Evolutionary conservation across 2,888 invertebrate genomes (phyloP), one percentile per base, ranked within the genome.

Genomic region (Drosophila lacicola): DNA sequence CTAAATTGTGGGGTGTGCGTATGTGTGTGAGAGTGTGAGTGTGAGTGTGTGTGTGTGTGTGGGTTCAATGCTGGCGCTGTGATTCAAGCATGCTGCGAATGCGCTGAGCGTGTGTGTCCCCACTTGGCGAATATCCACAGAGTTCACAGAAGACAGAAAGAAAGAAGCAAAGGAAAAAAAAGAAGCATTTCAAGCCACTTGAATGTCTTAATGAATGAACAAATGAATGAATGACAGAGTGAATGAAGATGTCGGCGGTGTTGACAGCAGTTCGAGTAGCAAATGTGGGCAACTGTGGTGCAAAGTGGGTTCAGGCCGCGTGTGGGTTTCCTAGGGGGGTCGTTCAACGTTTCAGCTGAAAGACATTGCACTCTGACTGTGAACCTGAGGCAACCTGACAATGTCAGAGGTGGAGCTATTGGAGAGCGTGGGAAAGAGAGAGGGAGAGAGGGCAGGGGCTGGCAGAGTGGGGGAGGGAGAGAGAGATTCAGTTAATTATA

Each of bases 131-230:
- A 51, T 33, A 39, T 14, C 17, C 29, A 17, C 49, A 41, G 68
- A 63, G 70, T 82, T 86, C 67, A 50, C 21, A 33, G 25, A 44
- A 10, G 21, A 51, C 19, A 39, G 1, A 17, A 33, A 5, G 10
- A 10, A 8, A n/a, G 29, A 19, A 29, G 10, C 17, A 19, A 41
- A 34, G 10, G 9, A 49, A 39, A 37, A 69, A 17, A 17, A 17
- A 64, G 36, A 37, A 69, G 58, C 47, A 25, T 55, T 81, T 82
- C 77, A 81, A 68, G 73, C 65, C 51, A 68, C 77, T 66, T 82
- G 70, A 82, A 56, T 75, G 65, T 56, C 39, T 72, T 84, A 82
- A 87, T 82, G 88, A 87, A 85, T 73, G 65, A 62, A 21, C 29
- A 66, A 39, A 47, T 72, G 67, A 60, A 55, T 57, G 69, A 45